phyloP scores from a whole-genome alignment of 2,797 vertebrate species.

The Serranus cabrilla region DNA sequence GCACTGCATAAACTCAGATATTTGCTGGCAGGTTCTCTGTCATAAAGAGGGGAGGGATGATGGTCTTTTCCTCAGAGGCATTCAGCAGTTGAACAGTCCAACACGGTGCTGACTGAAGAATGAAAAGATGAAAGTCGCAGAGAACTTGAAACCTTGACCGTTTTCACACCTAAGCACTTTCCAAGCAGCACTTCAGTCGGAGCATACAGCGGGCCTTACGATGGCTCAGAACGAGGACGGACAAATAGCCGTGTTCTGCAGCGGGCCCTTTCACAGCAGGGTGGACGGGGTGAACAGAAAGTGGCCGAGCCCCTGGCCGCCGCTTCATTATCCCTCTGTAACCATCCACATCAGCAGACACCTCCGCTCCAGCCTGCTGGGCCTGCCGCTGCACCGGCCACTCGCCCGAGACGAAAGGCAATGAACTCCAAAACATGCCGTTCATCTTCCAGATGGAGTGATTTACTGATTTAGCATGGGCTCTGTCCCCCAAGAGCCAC shows the following conservation, averaged over 20 bases:
- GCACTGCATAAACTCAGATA: constrained; percentile 17
- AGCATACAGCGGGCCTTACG: constrained; percentile 17
- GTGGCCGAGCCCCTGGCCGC: constrained; percentile 59
- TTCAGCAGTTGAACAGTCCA: constrained; percentile 38
- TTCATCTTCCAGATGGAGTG: constrained; percentile 85
- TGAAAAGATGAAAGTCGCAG: constrained; percentile 40
- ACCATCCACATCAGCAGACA: constrained; percentile 76
- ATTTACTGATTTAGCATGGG: constrained; percentile 82
- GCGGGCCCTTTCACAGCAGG: constrained; percentile 59
- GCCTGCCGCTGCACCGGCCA: constrained; percentile 65
- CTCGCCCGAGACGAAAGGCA: constrained; percentile 82
- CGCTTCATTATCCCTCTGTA: constrained; percentile 81
- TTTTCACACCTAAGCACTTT: constrained; percentile 56
- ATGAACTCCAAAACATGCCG: constrained; percentile 84
- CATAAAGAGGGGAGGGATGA: constrained; percentile 18
- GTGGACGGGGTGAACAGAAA: constrained; percentile 55
- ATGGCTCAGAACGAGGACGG: constrained; percentile 35
- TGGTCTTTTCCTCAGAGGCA: constrained; percentile 34
- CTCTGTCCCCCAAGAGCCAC: constrained; percentile 70
- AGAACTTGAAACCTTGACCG: constrained; percentile 39
- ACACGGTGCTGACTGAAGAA: constrained; percentile 29
- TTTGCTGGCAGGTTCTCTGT: constrained; percentile 22
- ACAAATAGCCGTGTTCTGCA: constrained; percentile 45
- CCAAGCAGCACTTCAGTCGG: constrained; percentile 14
- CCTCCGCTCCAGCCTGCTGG: constrained; percentile 70